Evolutionary conservation across 2,113 vertebrate genomes (phyloP).

Genomic region (Gracilinanus agilis): DNA sequence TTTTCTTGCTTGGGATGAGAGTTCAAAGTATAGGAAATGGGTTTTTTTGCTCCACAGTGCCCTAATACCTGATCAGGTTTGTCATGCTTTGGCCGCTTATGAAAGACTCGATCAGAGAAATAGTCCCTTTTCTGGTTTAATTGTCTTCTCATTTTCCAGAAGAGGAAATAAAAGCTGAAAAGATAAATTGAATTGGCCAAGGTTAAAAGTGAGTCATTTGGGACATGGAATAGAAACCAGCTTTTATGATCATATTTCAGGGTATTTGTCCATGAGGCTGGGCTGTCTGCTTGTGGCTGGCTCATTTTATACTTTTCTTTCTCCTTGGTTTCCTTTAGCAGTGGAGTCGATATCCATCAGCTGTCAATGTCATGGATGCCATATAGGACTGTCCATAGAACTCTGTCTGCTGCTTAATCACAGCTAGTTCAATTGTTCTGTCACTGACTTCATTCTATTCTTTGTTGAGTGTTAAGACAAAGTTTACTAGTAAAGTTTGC

Average conservation of each 20-base stretch:
- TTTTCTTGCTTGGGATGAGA: background rate
- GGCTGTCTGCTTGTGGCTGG: background rate
- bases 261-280: conserved; percentile 20
- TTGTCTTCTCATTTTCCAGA: conserved; percentile 50
- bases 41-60: background rate
- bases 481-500: background rate
- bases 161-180: conserved; percentile 44
- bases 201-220: conserved; percentile 71
- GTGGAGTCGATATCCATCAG: conserved; percentile 20
- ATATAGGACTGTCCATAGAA: conserved; percentile 32
- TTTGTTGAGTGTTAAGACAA: background rate
- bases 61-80: background rate
- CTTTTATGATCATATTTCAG: conserved; percentile 56
- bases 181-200: conserved; percentile 64
- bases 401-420: conserved; percentile 5
- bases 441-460: conserved; percentile 30
- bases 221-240: conserved; percentile 55
- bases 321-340: conserved; percentile 27
- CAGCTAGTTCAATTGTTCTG: background rate
- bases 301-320: conserved; percentile 38
- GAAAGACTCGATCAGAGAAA: conserved; percentile 13
- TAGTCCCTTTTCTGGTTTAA: conserved; percentile 35
- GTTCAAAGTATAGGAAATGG: background rate
- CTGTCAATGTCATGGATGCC: conserved; percentile 37
- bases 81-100: background rate